Conservation (phyloP, 30 jellyfish, hydroid and myxozoan species). For the Hydractinia symbiolongicarpus region DNA sequence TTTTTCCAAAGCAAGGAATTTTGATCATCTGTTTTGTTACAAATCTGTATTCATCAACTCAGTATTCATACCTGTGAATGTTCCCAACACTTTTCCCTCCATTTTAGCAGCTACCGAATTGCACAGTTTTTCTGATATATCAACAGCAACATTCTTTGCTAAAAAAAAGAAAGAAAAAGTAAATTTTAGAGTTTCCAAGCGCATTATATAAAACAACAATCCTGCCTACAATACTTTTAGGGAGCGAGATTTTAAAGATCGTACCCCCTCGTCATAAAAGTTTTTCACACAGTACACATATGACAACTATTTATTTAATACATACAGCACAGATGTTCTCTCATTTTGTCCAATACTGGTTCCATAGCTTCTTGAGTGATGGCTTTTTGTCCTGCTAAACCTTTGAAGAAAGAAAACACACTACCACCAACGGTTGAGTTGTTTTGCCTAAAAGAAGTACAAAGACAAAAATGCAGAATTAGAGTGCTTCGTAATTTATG, state of each 20-base stretch:
- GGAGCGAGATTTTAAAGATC: too few species aligned
- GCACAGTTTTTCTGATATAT: conserved; percentile 89
- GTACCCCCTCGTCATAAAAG: too few species aligned
- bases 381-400: conserved; percentile 94
- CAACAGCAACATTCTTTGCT: conserved; percentile 99
- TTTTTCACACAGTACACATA: too few species aligned
- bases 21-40: too few species aligned
- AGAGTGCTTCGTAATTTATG: too few species aligned
- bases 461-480: neutral
- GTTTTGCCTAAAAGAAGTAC: neutral
- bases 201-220: neutral
- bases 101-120: conserved; percentile 86
- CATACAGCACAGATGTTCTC: conserved; percentile 94
- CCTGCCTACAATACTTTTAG: too few species aligned
- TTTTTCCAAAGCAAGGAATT: too few species aligned
- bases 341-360: conserved; percentile 94
- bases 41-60: too few species aligned
- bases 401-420: conserved; percentile 90
- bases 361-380: conserved; percentile 86
- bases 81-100: conserved; percentile 91
- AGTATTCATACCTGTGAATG: conserved; percentile 77
- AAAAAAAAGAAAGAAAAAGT: conserved; percentile 1
- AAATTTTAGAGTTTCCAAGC: neutral
- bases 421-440: conserved; percentile 73
- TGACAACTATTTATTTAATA: neutral